Conservation (phyloP, 2,888 invertebrate species). For the Odontothrips loti region DNA sequence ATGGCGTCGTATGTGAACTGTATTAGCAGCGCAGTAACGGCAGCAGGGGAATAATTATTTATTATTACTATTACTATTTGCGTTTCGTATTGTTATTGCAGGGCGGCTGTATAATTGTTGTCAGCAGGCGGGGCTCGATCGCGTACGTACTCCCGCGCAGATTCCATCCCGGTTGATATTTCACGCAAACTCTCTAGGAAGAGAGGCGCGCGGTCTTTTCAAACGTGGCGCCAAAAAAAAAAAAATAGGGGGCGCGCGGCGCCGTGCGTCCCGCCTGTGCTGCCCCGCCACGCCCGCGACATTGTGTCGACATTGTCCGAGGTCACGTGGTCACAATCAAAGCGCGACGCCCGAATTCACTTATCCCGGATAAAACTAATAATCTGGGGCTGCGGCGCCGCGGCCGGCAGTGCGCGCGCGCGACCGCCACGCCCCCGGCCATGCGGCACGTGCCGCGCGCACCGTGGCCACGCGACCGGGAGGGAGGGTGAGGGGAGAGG, state of each 20-base stretch:
- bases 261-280: too few species aligned
- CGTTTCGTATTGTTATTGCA: too few species aligned
- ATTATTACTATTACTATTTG: too few species aligned
- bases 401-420: neutral
- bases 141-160: too few species aligned
- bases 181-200: too few species aligned
- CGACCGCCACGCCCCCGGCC: neutral
- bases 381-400: neutral
- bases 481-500: neutral
- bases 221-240: too few species aligned
- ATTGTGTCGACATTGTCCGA: neutral
- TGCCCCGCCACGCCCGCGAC: neutral
- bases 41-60: too few species aligned
- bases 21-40: neutral
- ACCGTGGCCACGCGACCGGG: neutral
- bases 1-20: neutral
- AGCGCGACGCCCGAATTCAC: constrained; percentile 15
- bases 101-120: too few species aligned
- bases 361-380: constrained; percentile 23
- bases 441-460: neutral
- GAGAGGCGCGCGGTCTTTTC: too few species aligned
- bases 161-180: too few species aligned
- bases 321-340: constrained; percentile 12
- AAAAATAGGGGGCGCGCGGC: too few species aligned
- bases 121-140: too few species aligned